Conservation (phyloP, 2,888 invertebrate species). For the Polyploca ridens region DNA sequence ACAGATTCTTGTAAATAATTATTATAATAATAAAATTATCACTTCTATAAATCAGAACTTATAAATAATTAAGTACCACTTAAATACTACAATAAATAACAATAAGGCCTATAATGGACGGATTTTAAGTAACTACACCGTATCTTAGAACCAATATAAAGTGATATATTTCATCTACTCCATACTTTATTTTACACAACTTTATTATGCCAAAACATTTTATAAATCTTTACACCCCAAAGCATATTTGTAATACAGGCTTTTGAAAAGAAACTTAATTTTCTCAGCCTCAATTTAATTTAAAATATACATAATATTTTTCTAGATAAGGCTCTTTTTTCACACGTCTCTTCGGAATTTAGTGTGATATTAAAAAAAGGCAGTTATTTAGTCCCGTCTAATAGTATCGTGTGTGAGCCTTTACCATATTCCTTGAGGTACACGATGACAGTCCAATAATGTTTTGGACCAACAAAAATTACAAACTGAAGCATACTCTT, state of each 20-base stretch:
- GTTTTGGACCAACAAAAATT: no score
- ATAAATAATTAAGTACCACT: constrained; percentile 39
- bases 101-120: constrained; percentile 76
- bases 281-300: neutral
- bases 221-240: neutral
- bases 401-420: no score
- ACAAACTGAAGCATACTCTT: neutral
- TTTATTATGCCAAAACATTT: constrained; percentile 25
- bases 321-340: neutral
- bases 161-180: constrained; percentile 33
- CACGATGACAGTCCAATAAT: no score
- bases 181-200: neutral
- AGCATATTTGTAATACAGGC: neutral
- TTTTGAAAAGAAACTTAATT: neutral
- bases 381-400: no score
- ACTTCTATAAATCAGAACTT: constrained; percentile 27
- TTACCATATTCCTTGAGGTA: no score
- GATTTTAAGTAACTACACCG: constrained; percentile 52
- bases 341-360: neutral
- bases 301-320: neutral
- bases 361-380: no score
- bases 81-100: constrained; percentile 71
- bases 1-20: constrained; percentile 31
- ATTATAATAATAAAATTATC: constrained; percentile 30
- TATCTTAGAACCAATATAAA: constrained; percentile 25